These are phyloP conservation scores for Rafetus swinhoei DNA, from an alignment of 2,113 vertebrate genomes.

Conservation along the genomic window DNA sequence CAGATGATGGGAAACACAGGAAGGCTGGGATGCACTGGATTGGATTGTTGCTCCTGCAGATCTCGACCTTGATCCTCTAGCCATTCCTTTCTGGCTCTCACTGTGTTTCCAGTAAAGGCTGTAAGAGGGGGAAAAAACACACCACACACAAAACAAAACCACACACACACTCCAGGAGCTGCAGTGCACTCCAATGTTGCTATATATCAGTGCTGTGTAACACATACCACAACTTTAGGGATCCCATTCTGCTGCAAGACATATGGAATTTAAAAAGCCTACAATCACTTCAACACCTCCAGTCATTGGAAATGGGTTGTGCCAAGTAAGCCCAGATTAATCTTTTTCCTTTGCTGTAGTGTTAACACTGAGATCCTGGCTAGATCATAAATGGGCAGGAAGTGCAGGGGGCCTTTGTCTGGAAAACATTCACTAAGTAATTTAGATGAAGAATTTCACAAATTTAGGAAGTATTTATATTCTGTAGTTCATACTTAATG, in stretches of 20 bases:
- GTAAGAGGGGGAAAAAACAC: background rate
- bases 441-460: background rate
- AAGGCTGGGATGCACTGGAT: background rate
- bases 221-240: background rate
- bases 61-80: background rate
- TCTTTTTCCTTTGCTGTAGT: background rate
- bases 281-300: accelerated
- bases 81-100: background rate
- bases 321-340: background rate
- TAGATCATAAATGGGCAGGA: background rate
- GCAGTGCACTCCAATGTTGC: background rate
- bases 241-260: background rate
- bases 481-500: accelerated
- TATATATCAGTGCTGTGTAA: background rate
- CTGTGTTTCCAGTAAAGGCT: background rate
- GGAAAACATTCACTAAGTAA: background rate
- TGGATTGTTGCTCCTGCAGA: background rate
- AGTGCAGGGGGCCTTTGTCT: background rate
- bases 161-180: background rate
- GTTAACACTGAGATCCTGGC: background rate
- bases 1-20: background rate
- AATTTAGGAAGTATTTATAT: accelerated
- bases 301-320: background rate
- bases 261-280: background rate
- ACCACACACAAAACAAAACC: too few relatives aligned